Evolutionary conservation across 2,888 invertebrate genomes (phyloP), one percentile per base, ranked within the genome.

Genomic region (Spisula subtruncata): DNA sequence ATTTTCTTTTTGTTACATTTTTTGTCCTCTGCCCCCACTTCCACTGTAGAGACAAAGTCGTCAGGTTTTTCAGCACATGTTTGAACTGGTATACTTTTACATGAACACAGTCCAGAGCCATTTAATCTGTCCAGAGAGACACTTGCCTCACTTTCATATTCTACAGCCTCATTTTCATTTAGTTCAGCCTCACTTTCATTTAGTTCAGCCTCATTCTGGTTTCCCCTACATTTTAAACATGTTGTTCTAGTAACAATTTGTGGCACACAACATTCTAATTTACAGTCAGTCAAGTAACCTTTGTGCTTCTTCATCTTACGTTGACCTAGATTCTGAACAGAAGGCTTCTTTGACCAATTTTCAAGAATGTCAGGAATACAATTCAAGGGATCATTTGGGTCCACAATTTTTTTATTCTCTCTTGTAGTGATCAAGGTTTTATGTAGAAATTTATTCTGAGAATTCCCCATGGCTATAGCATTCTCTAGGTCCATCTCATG

Each of bases 401-500:
- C 90, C 12, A 81, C 83, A 12, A 48, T 85, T 20, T 41, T 85
- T 41, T 89, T 80, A 35, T 88, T 82, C n/a, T 86, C 71, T 18
- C 90, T 92, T 56, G 91, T 89, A 29, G 83, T 94, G 0, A 94
- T 92, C 10, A 96, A 85, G 54, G 93, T 85, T 46, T 90, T 90
- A n/a, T 93, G 90, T 0, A 95, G 86, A 48, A 92, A 92, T 46
- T 81, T 88, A 46, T 90, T 91, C 29, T 88, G 56, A 56, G 90
- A 80, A 89, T 80, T 92, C 10, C 75, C 85, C 46, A 56, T 81
- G 56, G 92, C 88, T 48, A 92, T 75, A 51, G 90, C 85, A 35
- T 93, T 94, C 90, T 96, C 96, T 35, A 96, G 87, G 10, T 96
- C 96, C 94, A 95, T 94, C 83, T 95, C 95, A 91, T 96, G 96